These are phyloP conservation scores for Equus przewalskii DNA, from an alignment of 2,113 vertebrate species.

Conservation along the genomic window DNA sequence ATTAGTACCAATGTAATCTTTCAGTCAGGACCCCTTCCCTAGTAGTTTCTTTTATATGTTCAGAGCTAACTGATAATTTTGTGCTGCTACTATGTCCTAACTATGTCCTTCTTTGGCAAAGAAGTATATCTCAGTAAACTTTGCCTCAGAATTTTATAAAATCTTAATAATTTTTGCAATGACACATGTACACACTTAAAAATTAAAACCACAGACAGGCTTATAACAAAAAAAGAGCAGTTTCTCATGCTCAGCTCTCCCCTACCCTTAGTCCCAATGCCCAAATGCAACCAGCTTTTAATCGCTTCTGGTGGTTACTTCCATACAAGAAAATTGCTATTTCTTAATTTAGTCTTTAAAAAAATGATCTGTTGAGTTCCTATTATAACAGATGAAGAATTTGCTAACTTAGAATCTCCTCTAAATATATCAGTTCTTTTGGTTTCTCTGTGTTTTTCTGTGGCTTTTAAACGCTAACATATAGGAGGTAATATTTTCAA, in stretches of 20 bases:
- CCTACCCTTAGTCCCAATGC: neutral
- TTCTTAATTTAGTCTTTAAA: slow-evolving; percentile 42
- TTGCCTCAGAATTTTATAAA: neutral
- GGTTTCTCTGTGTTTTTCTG: neutral
- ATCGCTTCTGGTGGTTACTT: neutral
- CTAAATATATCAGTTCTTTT: neutral
- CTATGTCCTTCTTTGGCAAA: neutral
- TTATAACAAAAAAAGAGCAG: neutral
- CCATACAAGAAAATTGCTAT: neutral
- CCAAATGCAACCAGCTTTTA: neutral
- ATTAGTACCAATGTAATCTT: neutral
- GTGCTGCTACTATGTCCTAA: neutral
- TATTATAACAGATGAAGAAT: neutral
- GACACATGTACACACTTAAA: slow-evolving; percentile 13
- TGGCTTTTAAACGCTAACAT: neutral
- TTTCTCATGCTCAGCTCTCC: neutral
- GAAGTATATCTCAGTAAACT: neutral
- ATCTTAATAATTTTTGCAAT: neutral
- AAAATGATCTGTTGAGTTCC: neutral
- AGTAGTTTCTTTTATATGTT: neutral
- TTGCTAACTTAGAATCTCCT: neutral
- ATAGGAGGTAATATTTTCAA: neutral
- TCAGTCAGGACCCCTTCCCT: neutral
- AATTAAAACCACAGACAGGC: slow-evolving; percentile 3
- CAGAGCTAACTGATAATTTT: neutral